Percentiles rank a stretch among this genome's conserved stretches.
phyloP scores from a whole-genome alignment of 2,888 invertebrate species.

The Operophtera brumata region DNA sequence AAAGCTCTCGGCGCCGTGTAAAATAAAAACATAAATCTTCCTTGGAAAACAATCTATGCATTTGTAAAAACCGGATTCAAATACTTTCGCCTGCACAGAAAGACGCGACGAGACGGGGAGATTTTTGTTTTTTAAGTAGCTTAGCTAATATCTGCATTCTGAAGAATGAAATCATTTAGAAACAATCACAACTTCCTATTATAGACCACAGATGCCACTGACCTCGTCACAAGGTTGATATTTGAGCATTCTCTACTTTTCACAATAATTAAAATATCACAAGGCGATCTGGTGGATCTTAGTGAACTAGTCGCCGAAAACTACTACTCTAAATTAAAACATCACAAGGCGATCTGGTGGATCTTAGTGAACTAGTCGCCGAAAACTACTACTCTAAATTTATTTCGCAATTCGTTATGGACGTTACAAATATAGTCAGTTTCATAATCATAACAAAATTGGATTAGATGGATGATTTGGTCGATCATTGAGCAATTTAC shows the following conservation, averaged over 20 bases:
- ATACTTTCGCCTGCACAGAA: too few species aligned
- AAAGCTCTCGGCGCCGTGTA: too few species aligned
- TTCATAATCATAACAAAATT: not conserved
- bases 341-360: constrained; percentile 16
- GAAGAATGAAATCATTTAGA: not conserved
- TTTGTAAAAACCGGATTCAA: too few species aligned
- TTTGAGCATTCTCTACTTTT: constrained; percentile 9
- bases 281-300: constrained; percentile 21
- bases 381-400: not conserved
- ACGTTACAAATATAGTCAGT: not conserved
- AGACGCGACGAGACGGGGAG: not conserved
- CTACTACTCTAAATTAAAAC: not conserved
- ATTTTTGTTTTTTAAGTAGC: not conserved
- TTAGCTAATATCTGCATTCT: too few species aligned
- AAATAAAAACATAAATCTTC: too few species aligned
- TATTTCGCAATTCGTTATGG: not conserved
- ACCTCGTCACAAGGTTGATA: constrained; percentile 8
- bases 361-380: constrained; percentile 11
- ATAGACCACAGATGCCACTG: not conserved
- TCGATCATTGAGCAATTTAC: too few species aligned
- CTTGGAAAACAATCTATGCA: too few species aligned
- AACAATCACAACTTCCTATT: constrained; percentile 3
- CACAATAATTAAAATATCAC: constrained; percentile 1
- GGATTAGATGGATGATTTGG: not conserved
- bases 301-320: constrained; percentile 4